Base-by-base conservation (phyloP, 92 coral and sea anemone species). In the Palythoa caribaeorum region DNA sequence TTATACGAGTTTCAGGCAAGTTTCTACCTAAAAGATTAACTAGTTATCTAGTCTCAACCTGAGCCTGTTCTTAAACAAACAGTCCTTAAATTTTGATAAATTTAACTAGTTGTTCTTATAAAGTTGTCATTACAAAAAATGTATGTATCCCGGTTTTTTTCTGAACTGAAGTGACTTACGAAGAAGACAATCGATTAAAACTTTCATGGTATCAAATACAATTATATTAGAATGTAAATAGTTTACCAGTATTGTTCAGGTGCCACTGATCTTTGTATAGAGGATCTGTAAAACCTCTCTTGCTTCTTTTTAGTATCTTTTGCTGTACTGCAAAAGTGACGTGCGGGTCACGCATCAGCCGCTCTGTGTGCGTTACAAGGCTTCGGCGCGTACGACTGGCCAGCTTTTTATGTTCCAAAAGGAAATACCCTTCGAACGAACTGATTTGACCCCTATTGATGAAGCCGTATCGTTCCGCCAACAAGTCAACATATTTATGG, bases 181-280 rank as follows among this genome's bases (percentile, higher is more conserved):
- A 15, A 37, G 6, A 68, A 5, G 12, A n/a, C 12, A n/a, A 68
- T 8, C 16, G 1, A 19, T 35, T 68, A 68, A 1, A 68, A 28
- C 50, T 38, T 6, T 72, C 5, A 39, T 74, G 36, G 16, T 40
- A 40, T 7, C 35, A 38, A 0, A 9, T 11, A 68, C 7, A 11
- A 1, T 12, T 9, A 8, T 6, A 74, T 48, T 4, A 47, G 69
- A 55, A 50, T 4, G 16, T 37, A 16, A 15, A 39, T 15, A 13
- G 37, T 44, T 87, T 71, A 97, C 99, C 98, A 62, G 94, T 92
- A 76, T 97, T 97, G 88, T 97, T 93, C 73, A 97, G 91, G 72
- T 95, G 94, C 99, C 99, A 97, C 91, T 97, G 99, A 74, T 93
- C 96, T 59, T 80, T 70, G 59, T 89, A 97, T 38, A 89, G 75